Conservation (phyloP, 1,140 invertebrate species). For the Solen grandis region DNA sequence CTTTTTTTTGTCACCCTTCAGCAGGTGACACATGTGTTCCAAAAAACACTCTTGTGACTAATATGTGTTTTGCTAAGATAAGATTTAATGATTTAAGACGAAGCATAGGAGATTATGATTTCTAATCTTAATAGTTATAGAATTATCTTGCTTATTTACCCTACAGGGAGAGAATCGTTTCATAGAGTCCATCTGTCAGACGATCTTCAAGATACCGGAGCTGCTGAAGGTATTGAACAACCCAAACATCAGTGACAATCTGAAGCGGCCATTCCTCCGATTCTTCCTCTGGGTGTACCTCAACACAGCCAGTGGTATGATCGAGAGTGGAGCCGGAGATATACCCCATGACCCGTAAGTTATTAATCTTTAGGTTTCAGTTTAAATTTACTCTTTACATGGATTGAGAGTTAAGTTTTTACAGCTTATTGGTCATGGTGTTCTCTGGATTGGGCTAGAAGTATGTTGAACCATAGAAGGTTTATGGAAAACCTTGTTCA, state of each 20-base stretch:
- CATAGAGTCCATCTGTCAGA: slow-evolving; percentile 80
- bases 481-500: not conserved
- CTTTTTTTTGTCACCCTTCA: too few species aligned
- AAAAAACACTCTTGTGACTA: too few species aligned
- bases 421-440: not conserved
- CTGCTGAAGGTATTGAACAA: slow-evolving; percentile 76
- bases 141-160: too few species aligned
- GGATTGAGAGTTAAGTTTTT: not conserved
- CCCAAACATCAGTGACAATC: slow-evolving; percentile 69
- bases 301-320: slow-evolving; percentile 78
- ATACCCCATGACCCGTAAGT: slow-evolving; percentile 75
- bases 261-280: slow-evolving; percentile 77
- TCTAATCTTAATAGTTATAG: too few species aligned
- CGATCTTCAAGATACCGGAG: slow-evolving; percentile 79
- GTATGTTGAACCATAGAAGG: not conserved
- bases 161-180: slow-evolving; percentile 80
- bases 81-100: too few species aligned
- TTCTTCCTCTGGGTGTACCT: slow-evolving; percentile 80
- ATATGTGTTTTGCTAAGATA: too few species aligned
- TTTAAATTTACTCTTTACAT: not conserved
- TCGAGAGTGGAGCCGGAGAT: slow-evolving; percentile 79
- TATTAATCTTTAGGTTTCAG: too few species aligned
- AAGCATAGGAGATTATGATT: too few species aligned
- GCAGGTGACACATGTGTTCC: too few species aligned
- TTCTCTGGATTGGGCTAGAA: not conserved